Base-by-base conservation (phyloP, 2,888 invertebrate species). In the Peribatodes rhomboidaria region DNA sequence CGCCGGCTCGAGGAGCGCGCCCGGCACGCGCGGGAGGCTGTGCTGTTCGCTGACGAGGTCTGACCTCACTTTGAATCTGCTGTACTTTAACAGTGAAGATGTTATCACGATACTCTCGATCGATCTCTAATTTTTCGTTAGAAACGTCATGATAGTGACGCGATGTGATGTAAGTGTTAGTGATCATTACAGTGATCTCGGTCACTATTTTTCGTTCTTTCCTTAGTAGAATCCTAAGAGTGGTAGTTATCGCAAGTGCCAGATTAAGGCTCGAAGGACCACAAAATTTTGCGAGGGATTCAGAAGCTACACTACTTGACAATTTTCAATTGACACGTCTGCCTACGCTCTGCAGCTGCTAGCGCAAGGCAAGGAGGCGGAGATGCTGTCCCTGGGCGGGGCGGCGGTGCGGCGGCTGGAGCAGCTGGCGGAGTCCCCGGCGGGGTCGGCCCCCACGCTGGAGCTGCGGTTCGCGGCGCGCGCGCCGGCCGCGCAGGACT, bases 321-420 rank as follows among this genome's bases (percentile, higher is more conserved):
- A 4, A 10, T 20, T 3, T 10, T 16, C 7, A 8, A 16, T 2
- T 14, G 16, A 20, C 42, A 20, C 3, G 42, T n/a, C n/a, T n/a
- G 11, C n/a, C 13, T n/a, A 31, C 22, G n/a, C 27, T 61, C 13
- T n/a, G n/a, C 89, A 95, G 84, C 89, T 96, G 3, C 86, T 96
- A 16, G 86, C 94, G 0, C 94, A 95, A 74, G 96, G 95, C 0
- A 95, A 95, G 0, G 95, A 96, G 73, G 95, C 96, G 16, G 97
- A 97, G 87, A 93, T 97, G 33, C 90, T 97, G 0, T 95, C 95
- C 14, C 94, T 96, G 60, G 94, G 95, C 59, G 94, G 94, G 18
- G 93, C 95, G 0, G 94, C 96, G 3, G 85, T 96, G 3, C 94
- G 94, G 8, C 94, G 96, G 50, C 89, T 97, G 69, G 95, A 96